These are phyloP conservation scores for Balaenoptera acutorostrata DNA, from an alignment of 2,113 vertebrate genomes.

Conservation along the genomic window DNA sequence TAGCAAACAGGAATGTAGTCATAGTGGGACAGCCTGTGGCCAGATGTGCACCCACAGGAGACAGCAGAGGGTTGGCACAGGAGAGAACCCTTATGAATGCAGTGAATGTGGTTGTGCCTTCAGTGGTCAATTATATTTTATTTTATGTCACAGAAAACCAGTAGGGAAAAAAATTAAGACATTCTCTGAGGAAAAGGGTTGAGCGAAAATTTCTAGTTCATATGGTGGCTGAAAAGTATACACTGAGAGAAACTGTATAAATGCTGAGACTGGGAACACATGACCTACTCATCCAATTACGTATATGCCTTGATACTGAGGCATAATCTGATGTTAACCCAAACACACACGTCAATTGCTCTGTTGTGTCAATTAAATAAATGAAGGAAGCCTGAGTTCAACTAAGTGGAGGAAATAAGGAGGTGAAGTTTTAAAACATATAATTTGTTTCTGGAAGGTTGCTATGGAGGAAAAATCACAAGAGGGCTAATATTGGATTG, in stretches of 20 bases:
- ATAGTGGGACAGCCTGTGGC: slow-evolving; percentile 18
- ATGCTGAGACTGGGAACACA: neutral
- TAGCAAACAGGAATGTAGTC: neutral
- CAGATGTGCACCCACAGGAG: neutral
- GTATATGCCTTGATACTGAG: neutral
- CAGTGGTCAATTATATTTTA: slow-evolving; percentile 45
- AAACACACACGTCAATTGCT: neutral
- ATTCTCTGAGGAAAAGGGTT: neutral
- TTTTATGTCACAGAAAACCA: slow-evolving; percentile 39
- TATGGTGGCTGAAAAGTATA: neutral
- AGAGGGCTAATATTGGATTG: neutral
- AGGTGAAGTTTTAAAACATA: neutral
- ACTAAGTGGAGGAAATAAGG: neutral
- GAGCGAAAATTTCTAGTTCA: neutral
- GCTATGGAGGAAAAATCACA: neutral
- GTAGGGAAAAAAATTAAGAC: neutral
- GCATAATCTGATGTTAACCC: neutral
- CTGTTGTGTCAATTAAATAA: neutral
- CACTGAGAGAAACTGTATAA: neutral
- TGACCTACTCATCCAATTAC: neutral
- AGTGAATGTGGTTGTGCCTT: slow-evolving; percentile 7
- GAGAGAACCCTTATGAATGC: neutral
- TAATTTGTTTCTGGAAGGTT: neutral
- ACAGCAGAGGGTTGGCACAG: neutral
- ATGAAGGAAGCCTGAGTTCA: neutral